These are phyloP conservation scores for Sminthurinus aureus DNA, from an alignment of 2,888 invertebrate species.

Conservation along the genomic window DNA sequence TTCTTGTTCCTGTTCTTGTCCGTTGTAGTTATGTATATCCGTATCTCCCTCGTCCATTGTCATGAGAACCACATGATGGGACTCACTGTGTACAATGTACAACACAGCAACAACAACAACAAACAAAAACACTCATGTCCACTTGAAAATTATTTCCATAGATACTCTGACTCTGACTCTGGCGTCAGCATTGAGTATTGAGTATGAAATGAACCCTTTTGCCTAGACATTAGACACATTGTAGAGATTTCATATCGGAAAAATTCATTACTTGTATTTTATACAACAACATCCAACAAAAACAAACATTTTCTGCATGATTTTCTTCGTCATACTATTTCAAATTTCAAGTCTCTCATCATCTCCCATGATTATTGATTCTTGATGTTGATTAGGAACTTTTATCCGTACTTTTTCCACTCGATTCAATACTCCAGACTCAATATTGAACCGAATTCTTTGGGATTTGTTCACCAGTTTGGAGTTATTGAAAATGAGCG, in stretches of 20 bases:
- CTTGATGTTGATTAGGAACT: too few relatives aligned
- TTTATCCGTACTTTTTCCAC: too few relatives aligned
- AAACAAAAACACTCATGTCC: neutral
- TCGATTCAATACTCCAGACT: too few relatives aligned
- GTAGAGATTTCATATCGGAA: neutral
- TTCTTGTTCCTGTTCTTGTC: neutral
- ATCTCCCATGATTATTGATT: neutral
- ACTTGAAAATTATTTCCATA: neutral
- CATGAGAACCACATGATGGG: conserved; percentile 8
- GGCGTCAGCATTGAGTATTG: neutral
- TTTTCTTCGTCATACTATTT: too few relatives aligned
- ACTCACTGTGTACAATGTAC: neutral
- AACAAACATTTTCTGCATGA: neutral
- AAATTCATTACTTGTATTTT: neutral
- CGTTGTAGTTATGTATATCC: neutral
- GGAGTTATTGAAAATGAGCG: too few relatives aligned
- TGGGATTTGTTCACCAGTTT: too few relatives aligned
- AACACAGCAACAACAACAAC: neutral
- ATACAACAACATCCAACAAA: neutral
- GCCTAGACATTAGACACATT: neutral
- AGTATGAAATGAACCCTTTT: neutral
- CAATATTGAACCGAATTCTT: too few relatives aligned
- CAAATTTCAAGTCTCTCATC: neutral
- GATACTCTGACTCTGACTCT: neutral
- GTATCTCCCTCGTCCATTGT: conserved; percentile 14